A percentile compares a stretch with the other conserved stretches of the same genome.
These are phyloP conservation scores for Drosophila dunni DNA, from an alignment of 1,140 invertebrate species.

Conservation along the genomic window DNA sequence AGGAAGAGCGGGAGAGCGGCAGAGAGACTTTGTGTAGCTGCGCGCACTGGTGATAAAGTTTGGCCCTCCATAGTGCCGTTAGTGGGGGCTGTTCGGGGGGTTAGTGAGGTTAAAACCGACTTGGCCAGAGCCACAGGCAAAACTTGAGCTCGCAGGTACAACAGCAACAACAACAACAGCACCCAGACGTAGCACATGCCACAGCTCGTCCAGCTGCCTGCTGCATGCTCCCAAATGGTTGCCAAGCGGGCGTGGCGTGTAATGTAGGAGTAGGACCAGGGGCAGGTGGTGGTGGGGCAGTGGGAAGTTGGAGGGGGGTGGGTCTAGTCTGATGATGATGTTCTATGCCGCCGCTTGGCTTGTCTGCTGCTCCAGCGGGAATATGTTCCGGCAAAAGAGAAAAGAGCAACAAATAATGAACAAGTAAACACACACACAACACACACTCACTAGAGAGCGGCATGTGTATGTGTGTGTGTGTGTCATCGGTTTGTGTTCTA, in stretches of 20 bases:
- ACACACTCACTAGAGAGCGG: not conserved
- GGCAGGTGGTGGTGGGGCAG: not conserved
- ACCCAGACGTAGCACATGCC: slow-evolving; percentile 65
- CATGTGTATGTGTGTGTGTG: slow-evolving; percentile 19
- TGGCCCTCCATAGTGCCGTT: slow-evolving; percentile 78
- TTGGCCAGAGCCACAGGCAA: slow-evolving; percentile 46
- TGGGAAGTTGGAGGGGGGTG: not conserved
- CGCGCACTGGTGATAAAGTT: slow-evolving; percentile 78
- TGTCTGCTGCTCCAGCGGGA: slow-evolving; percentile 69
- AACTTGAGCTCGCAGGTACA: slow-evolving; percentile 72
- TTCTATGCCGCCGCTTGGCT: slow-evolving; percentile 75
- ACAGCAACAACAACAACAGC: slow-evolving; percentile 54
- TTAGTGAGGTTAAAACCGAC: slow-evolving; percentile 68
- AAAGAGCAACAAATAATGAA: slow-evolving; percentile 83
- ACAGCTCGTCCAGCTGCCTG: slow-evolving; percentile 41
- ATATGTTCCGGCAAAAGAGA: slow-evolving; percentile 62
- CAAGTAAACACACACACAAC: slow-evolving; percentile 52
- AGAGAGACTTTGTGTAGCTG: slow-evolving; percentile 32
- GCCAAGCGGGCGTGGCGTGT: slow-evolving; percentile 12
- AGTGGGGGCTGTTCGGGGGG: slow-evolving; percentile 43
- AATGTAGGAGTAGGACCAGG: not conserved
- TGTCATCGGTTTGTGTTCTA: slow-evolving; percentile 69
- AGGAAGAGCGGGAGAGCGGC: not conserved
- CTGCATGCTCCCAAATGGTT: slow-evolving; percentile 41
- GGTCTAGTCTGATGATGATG: slow-evolving; percentile 70